phyloP scores from a whole-genome alignment of 2,888 invertebrate genomes.

The Hydrotaea cyrtoneurina region DNA sequence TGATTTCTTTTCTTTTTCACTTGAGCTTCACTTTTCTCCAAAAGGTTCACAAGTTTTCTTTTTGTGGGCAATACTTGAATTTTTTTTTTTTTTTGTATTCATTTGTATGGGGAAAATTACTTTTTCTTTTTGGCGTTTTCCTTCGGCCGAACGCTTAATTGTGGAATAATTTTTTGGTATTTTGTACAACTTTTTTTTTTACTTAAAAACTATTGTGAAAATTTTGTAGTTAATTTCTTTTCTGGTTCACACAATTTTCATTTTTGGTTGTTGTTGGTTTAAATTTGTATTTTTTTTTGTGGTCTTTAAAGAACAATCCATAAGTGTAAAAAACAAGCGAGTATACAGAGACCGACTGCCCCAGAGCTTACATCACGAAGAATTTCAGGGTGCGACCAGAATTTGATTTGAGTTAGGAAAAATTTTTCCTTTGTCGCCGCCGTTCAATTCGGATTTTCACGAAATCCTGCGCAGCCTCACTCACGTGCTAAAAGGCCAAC shows the following conservation, averaged over 20 bases:
- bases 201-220: conserved; percentile 60
- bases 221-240: conserved; percentile 44
- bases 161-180: conserved; percentile 26
- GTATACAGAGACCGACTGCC: conserved; percentile 79
- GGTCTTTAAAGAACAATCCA: conserved; percentile 66
- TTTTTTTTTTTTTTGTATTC: conserved; percentile 27
- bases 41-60: background rate
- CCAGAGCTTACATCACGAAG: conserved; percentile 79
- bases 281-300: conserved; percentile 50
- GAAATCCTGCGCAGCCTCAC: conserved; percentile 63
- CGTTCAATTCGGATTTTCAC: conserved; percentile 47
- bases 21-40: conserved; percentile 6
- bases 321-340: conserved; percentile 74
- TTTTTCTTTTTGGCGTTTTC: conserved; percentile 26
- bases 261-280: conserved; percentile 54
- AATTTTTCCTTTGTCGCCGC: conserved; percentile 43
- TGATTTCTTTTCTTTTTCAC: conserved; percentile 47
- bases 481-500: conserved; percentile 28
- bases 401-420: conserved; percentile 62
- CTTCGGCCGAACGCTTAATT: conserved; percentile 9
- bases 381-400: conserved; percentile 79
- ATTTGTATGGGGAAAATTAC: conserved; percentile 21
- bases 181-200: conserved; percentile 45
- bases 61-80: background rate
- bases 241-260: conserved; percentile 51